These are phyloP conservation scores for Girardinus metallicus DNA, from an alignment of 2,797 vertebrate species.

Conservation along the genomic window DNA sequence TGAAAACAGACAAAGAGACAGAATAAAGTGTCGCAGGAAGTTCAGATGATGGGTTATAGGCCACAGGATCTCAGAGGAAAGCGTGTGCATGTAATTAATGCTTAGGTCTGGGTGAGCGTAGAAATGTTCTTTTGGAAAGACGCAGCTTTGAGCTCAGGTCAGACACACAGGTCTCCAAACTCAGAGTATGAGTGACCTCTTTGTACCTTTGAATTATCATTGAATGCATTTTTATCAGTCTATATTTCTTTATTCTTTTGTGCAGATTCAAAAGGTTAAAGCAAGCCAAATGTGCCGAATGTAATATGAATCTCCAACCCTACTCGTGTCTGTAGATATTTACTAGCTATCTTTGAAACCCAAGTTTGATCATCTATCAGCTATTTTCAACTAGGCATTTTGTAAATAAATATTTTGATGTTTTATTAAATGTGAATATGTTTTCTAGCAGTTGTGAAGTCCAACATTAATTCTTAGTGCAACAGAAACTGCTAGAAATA, in stretches of 20 bases:
- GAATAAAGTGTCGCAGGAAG: slow-evolving; percentile 11
- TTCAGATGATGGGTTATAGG: slow-evolving; percentile 25
- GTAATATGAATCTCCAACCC: background rate
- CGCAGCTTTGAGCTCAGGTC: slow-evolving; percentile 46
- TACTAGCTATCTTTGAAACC: background rate
- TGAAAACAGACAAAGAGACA: background rate
- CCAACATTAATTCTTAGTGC: background rate
- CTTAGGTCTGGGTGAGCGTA: background rate
- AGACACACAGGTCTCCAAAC: slow-evolving; percentile 33
- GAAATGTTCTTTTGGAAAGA: slow-evolving; percentile 19
- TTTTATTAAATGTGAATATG: background rate
- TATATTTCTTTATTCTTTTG: background rate
- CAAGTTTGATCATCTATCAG: background rate
- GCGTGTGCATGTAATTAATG: slow-evolving; percentile 12
- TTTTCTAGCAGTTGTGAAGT: background rate
- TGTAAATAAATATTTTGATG: background rate
- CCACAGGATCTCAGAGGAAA: slow-evolving; percentile 35
- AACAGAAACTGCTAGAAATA: background rate
- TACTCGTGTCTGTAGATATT: background rate
- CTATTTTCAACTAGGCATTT: background rate
- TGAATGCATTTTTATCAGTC: background rate
- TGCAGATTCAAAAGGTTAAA: background rate
- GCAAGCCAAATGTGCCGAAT: background rate
- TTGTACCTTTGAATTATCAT: slow-evolving; percentile 8
- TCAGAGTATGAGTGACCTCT: slow-evolving; percentile 26